Percentiles rank a stretch among this genome's conserved stretches.
Conservation (phyloP, 2,888 invertebrate species). For the Drosophila algonquin region DNA sequence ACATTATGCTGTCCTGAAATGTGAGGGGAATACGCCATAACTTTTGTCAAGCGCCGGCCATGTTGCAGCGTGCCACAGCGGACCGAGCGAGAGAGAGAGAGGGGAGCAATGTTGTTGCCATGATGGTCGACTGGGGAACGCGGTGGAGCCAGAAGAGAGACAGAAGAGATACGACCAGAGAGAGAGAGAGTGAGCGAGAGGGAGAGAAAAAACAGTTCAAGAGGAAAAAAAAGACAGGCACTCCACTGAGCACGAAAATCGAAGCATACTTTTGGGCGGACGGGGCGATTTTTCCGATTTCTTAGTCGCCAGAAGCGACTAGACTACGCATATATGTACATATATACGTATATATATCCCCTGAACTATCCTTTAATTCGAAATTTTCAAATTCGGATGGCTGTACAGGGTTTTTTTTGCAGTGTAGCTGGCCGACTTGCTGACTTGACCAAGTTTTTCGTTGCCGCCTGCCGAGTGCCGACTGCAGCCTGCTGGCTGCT, state of each 20-base stretch:
- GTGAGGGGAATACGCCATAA: constrained; percentile 29
- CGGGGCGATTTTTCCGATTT: too few relatives aligned
- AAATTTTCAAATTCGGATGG: too few relatives aligned
- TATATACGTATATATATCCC: too few relatives aligned
- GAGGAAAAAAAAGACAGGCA: not conserved
- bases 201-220: not conserved
- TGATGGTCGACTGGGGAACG: constrained; percentile 48
- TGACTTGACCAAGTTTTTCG: constrained; percentile 54
- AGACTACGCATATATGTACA: too few relatives aligned
- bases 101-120: constrained; percentile 33
- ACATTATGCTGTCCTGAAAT: constrained; percentile 1
- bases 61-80: constrained; percentile 41
- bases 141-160: constrained; percentile 2
- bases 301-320: too few relatives aligned
- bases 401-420: not conserved
- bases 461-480: not conserved
- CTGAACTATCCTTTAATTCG: too few relatives aligned
- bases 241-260: constrained; percentile 2
- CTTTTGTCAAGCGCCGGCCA: constrained; percentile 42
- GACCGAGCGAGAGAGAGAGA: not conserved
- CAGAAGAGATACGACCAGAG: not conserved
- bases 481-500: constrained; percentile 18
- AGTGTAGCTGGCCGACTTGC: constrained; percentile 42
- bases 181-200: too few relatives aligned
- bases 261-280: not conserved